A percentile compares a stretch with the other conserved stretches of the same genome.
Conservation (phyloP, 2,888 invertebrate genomes). For the Drosophila affinis region DNA sequence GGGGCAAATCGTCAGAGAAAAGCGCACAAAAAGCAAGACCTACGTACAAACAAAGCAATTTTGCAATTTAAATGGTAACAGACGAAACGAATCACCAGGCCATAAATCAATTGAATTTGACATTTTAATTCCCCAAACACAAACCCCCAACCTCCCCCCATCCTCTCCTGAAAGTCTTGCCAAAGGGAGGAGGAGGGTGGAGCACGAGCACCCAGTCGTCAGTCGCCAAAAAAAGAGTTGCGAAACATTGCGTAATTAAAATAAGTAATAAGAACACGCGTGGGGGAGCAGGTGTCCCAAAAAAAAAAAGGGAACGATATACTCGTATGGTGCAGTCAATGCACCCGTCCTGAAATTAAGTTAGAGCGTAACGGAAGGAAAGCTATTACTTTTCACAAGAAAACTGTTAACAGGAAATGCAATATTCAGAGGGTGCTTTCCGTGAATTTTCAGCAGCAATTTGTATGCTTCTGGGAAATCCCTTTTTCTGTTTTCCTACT, state of each 20-base stretch:
- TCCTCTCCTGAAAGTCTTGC: background rate
- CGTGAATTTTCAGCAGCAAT: background rate
- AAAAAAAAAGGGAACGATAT: background rate
- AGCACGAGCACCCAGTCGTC: constrained; percentile 24
- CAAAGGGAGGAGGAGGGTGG: constrained; percentile 9
- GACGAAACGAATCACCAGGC: constrained; percentile 45
- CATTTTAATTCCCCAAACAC: constrained; percentile 59
- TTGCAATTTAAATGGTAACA: constrained; percentile 49
- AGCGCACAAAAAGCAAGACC: constrained; percentile 25
- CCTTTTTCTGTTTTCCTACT: background rate
- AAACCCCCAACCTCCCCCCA: background rate
- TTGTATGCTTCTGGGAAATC: background rate
- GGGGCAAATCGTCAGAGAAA: constrained; percentile 6
- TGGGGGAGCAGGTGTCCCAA: background rate
- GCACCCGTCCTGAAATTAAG: background rate
- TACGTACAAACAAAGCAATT: constrained; percentile 42
- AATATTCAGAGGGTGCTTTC: background rate
- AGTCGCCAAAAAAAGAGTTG: constrained; percentile 12
- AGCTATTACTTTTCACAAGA: background rate
- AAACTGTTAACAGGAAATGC: background rate
- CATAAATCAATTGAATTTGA: constrained; percentile 73
- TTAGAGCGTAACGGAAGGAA: background rate
- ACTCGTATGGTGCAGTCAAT: background rate
- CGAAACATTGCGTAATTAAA: constrained; percentile 33
- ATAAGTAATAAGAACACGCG: constrained; percentile 16